Percentiles rank a stretch among this genome's conserved stretches.
These are phyloP conservation scores for Ictalurus furcatus DNA, from an alignment of 2,113 vertebrate species.

Conservation along the genomic window DNA sequence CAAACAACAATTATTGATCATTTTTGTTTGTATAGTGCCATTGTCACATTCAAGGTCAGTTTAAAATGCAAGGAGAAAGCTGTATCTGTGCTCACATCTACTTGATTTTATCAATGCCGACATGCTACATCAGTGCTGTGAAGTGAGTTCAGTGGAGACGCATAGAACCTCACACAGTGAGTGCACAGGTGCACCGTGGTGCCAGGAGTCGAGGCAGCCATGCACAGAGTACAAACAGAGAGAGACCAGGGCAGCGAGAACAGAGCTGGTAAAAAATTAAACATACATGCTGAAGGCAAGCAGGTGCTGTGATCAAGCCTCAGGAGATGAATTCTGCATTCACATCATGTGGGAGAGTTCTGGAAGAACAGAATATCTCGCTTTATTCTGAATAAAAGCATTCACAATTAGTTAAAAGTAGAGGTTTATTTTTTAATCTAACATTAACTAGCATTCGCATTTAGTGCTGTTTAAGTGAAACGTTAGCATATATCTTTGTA, in stretches of 20 bases:
- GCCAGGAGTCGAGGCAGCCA: neutral
- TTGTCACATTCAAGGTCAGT: neutral
- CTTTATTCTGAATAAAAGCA: neutral
- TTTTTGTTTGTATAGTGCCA: neutral
- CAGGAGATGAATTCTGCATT: neutral
- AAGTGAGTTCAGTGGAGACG: neutral
- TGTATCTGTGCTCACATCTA: neutral
- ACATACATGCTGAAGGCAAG: neutral
- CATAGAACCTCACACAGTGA: neutral
- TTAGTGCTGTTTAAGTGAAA: neutral
- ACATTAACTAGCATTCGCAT: neutral
- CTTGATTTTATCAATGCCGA: neutral
- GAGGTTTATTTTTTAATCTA: neutral
- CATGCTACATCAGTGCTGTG: neutral
- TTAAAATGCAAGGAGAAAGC: neutral
- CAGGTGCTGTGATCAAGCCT: neutral
- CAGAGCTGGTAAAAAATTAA: neutral
- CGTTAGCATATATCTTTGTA: neutral
- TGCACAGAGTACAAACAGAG: neutral
- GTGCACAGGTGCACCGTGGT: neutral
- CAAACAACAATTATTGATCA: neutral
- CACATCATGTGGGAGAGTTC: neutral
- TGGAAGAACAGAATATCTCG: neutral
- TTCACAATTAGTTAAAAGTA: neutral
- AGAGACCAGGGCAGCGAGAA: neutral